A percentile compares a stretch with the other conserved stretches of the same genome.
Conservation (phyloP, 2,113 vertebrate genomes). For the Glaucomys volans region DNA sequence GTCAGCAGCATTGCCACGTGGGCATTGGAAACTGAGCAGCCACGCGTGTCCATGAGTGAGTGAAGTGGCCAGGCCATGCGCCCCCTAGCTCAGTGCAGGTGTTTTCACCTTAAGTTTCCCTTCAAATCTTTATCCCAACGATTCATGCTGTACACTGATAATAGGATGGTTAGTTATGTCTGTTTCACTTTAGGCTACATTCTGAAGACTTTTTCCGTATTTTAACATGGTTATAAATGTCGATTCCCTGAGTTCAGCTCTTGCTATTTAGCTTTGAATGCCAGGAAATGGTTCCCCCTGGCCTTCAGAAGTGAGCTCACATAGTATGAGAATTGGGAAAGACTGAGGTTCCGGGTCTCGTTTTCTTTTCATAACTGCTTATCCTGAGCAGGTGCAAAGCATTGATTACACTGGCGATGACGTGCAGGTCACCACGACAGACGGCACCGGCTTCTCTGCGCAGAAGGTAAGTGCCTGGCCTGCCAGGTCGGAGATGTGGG, state of each 20-base stretch:
- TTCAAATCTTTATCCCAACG: neutral
- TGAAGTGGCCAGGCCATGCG: neutral
- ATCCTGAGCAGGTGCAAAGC: constrained; percentile 87
- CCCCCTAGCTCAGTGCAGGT: neutral
- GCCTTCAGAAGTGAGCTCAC: neutral
- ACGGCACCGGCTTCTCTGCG: constrained; percentile 90
- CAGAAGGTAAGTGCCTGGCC: constrained; percentile 90
- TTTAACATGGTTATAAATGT: neutral
- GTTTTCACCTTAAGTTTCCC: neutral
- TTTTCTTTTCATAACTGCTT: neutral
- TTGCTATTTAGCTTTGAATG: neutral
- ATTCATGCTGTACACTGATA: neutral
- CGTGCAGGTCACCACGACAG: constrained; percentile 90
- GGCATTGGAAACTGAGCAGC: neutral
- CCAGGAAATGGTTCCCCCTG: neutral
- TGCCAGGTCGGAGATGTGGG: neutral
- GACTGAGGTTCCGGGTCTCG: neutral
- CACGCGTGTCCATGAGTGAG: neutral
- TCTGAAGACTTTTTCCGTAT: neutral
- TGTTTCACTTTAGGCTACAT: neutral
- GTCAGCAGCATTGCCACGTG: neutral
- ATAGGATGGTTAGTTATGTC: neutral
- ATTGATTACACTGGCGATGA: constrained; percentile 95
- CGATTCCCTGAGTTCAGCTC: neutral
- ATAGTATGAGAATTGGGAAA: neutral